Percentiles rank a stretch among this genome's conserved stretches.
Evolutionary conservation across 2,113 vertebrate species (phyloP).

Genomic region (Indri indri): DNA sequence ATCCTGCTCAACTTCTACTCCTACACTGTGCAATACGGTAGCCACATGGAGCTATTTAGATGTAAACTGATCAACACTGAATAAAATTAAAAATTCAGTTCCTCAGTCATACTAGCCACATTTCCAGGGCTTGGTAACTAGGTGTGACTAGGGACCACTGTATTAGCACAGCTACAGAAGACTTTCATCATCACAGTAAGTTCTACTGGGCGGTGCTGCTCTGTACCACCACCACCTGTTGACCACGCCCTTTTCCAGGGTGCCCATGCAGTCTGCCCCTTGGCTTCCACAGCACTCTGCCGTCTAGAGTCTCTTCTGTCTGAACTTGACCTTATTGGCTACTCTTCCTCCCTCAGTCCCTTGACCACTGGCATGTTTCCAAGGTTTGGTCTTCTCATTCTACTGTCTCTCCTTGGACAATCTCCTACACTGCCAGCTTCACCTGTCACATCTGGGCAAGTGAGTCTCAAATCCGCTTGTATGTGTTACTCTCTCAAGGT

Average conservation of each 20-base stretch:
- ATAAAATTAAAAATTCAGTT: neutral
- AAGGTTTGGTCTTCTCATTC: neutral
- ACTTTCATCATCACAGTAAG: neutral
- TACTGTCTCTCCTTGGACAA: neutral
- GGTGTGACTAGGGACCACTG: neutral
- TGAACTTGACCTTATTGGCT: neutral
- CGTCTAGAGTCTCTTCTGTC: neutral
- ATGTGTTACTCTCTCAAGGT: neutral
- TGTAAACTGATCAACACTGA: neutral
- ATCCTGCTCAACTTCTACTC: neutral
- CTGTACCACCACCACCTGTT: neutral
- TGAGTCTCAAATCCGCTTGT: neutral
- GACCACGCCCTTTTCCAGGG: neutral
- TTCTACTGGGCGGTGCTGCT: neutral
- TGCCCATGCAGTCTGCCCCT: neutral
- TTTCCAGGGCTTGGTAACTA: neutral
- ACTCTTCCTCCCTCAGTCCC: neutral
- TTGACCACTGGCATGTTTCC: neutral
- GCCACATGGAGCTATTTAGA: neutral
- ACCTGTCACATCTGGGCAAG: neutral
- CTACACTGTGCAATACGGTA: neutral
- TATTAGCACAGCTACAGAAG: neutral
- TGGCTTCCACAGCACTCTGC: neutral
- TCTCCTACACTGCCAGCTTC: neutral
- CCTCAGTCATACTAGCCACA: neutral